phyloP scores from a whole-genome alignment of 2,797 vertebrate species.

The Acipenser transmontanus region DNA sequence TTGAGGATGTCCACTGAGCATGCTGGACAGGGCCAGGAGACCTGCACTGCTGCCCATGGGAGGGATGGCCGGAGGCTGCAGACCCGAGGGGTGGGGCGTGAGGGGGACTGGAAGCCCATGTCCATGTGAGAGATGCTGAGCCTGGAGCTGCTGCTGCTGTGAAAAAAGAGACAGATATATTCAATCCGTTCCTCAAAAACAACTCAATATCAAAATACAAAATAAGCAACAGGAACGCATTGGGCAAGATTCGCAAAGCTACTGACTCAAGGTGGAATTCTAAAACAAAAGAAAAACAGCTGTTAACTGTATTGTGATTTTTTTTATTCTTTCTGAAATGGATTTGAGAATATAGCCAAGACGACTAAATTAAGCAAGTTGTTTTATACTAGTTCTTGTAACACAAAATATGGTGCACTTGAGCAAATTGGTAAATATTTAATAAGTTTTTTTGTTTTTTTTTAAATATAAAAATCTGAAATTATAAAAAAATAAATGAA shows the following conservation, averaged over 20 bases:
- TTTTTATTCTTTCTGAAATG: no score
- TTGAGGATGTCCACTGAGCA: conserved; percentile 76
- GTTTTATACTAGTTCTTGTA: no score
- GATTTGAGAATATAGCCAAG: no score
- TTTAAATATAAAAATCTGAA: no score
- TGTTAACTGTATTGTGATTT: no score
- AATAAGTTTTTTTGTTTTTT: no score
- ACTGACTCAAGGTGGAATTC: no score
- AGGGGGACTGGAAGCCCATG: conserved; percentile 84
- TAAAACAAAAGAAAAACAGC: no score
- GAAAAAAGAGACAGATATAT: conserved; percentile 36
- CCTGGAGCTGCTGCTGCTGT: conserved; percentile 96
- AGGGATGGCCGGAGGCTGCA: conserved; percentile 77
- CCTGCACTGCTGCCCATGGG: conserved; percentile 79
- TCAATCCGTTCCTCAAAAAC: not conserved
- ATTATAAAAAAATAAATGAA: no score
- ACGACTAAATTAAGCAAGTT: no score
- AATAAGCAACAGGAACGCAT: not conserved
- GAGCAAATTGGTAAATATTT: no score
- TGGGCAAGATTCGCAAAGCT: not conserved
- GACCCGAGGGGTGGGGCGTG: conserved; percentile 81
- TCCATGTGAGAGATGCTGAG: conserved; percentile 88
- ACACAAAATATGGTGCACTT: no score
- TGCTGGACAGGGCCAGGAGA: conserved; percentile 81
- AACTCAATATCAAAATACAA: not conserved